A percentile compares a stretch with the other conserved stretches of the same genome.
Evolutionary conservation across 2,113 vertebrate species (phyloP).

Genomic region (Neofelis nebulosa): DNA sequence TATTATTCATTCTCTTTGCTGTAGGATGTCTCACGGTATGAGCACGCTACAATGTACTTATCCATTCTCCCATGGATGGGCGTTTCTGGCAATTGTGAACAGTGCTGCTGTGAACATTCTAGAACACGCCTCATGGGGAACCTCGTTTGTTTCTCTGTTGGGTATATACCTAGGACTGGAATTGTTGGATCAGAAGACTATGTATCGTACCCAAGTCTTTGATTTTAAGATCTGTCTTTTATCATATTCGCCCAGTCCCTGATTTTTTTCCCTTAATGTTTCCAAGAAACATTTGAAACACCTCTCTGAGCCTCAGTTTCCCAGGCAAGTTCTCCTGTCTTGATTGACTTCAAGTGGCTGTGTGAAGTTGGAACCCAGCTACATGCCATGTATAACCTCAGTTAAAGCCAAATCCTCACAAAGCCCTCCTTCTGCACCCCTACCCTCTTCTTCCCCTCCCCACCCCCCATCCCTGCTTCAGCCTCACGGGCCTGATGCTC

Average conservation of each 20-base stretch:
- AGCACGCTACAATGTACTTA: background rate
- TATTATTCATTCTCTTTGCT: background rate
- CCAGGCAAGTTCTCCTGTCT: background rate
- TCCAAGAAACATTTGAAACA: background rate
- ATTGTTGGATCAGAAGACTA: background rate
- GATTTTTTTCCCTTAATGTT: background rate
- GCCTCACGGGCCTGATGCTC: background rate
- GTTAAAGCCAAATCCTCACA: background rate
- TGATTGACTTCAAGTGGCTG: background rate
- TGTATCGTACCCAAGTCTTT: background rate
- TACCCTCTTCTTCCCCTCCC: fast-evolving
- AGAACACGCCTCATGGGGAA: background rate
- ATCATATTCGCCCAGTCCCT: background rate
- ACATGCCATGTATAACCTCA: background rate
- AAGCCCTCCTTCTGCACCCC: fast-evolving
- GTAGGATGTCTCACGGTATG: fast-evolving
- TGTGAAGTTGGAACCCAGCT: background rate
- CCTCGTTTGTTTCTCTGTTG: background rate
- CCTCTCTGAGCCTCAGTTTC: no score
- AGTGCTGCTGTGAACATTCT: background rate
- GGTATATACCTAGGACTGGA: background rate
- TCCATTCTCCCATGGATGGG: background rate
- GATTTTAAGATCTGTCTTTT: background rate
- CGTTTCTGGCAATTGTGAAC: background rate
- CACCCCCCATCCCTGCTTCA: background rate